Evolutionary conservation across 2,888 invertebrate species (phyloP).

Genomic region (Agrotis ipsilon): DNA sequence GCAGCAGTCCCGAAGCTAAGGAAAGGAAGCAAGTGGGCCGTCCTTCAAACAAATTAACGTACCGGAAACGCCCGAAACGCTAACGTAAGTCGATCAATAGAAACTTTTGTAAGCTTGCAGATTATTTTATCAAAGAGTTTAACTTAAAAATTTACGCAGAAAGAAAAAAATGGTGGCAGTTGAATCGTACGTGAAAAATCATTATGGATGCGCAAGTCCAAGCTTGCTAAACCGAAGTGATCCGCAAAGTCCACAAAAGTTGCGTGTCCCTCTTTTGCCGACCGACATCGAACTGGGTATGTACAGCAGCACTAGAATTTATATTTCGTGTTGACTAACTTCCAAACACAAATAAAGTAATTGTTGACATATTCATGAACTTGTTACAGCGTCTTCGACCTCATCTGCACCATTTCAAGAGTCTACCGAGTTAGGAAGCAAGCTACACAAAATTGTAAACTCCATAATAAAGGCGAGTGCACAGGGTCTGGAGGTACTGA

Average conservation of each 20-base stretch:
- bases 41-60: slow-evolving; percentile 59
- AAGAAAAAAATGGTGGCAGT: slow-evolving; percentile 80
- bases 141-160: slow-evolving; percentile 47
- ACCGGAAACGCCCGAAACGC: slow-evolving; percentile 67
- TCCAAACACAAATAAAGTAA: neutral
- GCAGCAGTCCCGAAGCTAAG: slow-evolving; percentile 69
- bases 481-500: slow-evolving; percentile 64
- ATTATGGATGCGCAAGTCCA: slow-evolving; percentile 68
- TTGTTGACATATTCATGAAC: slow-evolving; percentile 38
- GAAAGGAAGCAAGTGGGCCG: slow-evolving; percentile 51
- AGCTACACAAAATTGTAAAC: slow-evolving; percentile 76
- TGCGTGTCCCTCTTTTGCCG: slow-evolving; percentile 77
- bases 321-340: neutral
- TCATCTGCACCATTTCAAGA: slow-evolving; percentile 72
- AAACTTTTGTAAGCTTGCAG: neutral
- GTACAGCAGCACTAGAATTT: slow-evolving; percentile 9
- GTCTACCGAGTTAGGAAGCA: slow-evolving; percentile 73
- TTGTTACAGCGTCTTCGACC: slow-evolving; percentile 70
- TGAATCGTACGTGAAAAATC: slow-evolving; percentile 79
- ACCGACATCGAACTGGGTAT: slow-evolving; percentile 77
- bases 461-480: slow-evolving; percentile 69
- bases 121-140: neutral
- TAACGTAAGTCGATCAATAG: slow-evolving; percentile 68
- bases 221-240: slow-evolving; percentile 46
- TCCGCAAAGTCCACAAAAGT: slow-evolving; percentile 62